Base-by-base conservation (phyloP, 2,113 vertebrate species). In the Uria lomvia region DNA sequence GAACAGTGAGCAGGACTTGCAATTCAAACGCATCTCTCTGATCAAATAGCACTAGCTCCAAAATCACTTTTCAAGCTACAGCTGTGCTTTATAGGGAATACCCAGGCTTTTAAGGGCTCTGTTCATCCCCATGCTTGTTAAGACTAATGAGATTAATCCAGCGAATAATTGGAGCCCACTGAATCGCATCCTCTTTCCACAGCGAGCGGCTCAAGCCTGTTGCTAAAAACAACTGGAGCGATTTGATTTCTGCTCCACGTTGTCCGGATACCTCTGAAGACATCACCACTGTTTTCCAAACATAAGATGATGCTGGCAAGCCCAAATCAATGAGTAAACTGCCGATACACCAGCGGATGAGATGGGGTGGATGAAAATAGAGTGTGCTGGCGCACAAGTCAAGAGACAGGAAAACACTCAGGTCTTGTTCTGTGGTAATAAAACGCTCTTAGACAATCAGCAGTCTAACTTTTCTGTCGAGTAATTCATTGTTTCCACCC, bases 161-260 rank as follows among this genome's bases (percentile, higher is more conserved):
- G 62, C 27, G 47, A 38, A 38, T 79, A 83, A 89, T 50, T 29
- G 45, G 42, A 88, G 14, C 53, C 45, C 29, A 42, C 65, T 80
- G 80, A 92, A 24, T 86, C 3, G 9, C 52, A 81, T 87, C 63
- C 24, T 90, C 40, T 90, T 95, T 92, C 97, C 87, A 70, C 95
- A 98, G 97, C 5, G 82, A 98, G 94, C 55, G 86, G 58, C 96
- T 98, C 71, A 98, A 96, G 73, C 96, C 96, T 73, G 78, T 81
- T 90, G 94, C 62, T 34, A 96, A 92, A 79, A 92, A 83, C 36
- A 70, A 14, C 20, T 42, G 73, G 86, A 53, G 22, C 12, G 53
- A 55, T 50, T 32, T 43, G 66, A 40, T 74, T 72, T 72, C 70
- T 72, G 76, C 71, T 75, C 66, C 68, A 34, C 7, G 0, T 27